A percentile compares a stretch with the other conserved stretches of the same genome.
Conservation (phyloP, 2,113 vertebrate genomes). For the Propithecus coquereli region DNA sequence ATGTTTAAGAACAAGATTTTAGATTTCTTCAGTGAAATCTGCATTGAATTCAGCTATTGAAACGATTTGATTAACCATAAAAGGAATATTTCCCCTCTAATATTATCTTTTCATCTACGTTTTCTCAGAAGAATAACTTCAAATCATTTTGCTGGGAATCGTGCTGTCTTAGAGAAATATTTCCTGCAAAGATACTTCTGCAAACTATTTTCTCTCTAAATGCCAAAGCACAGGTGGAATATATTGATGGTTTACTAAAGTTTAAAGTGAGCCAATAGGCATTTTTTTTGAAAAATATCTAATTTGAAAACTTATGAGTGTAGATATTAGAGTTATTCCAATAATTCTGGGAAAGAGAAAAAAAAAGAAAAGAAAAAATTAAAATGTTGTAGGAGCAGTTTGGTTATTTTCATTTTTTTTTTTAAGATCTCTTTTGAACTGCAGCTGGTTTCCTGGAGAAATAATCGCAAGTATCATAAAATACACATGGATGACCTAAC, state of each 20-base stretch:
- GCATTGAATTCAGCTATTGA: constrained; percentile 63
- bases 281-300: constrained; percentile 42
- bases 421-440: constrained; percentile 7
- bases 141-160: constrained; percentile 59
- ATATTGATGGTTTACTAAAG: constrained; percentile 60
- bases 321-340: constrained; percentile 50
- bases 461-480: background rate
- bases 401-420: background rate
- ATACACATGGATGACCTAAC: background rate
- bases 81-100: constrained; percentile 53
- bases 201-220: constrained; percentile 40
- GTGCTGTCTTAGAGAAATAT: constrained; percentile 57
- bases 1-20: constrained; percentile 65
- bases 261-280: background rate
- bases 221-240: constrained; percentile 67
- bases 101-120: constrained; percentile 34
- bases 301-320: background rate
- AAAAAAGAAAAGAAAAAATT: background rate
- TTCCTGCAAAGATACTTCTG: constrained; percentile 57
- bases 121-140: constrained; percentile 73
- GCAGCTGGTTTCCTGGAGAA: background rate
- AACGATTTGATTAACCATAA: constrained; percentile 61
- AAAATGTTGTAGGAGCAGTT: background rate
- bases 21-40: constrained; percentile 62
- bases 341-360: constrained; percentile 4